phyloP scores from a whole-genome alignment of 2,888 invertebrate species.

The Choreutis nemorana region DNA sequence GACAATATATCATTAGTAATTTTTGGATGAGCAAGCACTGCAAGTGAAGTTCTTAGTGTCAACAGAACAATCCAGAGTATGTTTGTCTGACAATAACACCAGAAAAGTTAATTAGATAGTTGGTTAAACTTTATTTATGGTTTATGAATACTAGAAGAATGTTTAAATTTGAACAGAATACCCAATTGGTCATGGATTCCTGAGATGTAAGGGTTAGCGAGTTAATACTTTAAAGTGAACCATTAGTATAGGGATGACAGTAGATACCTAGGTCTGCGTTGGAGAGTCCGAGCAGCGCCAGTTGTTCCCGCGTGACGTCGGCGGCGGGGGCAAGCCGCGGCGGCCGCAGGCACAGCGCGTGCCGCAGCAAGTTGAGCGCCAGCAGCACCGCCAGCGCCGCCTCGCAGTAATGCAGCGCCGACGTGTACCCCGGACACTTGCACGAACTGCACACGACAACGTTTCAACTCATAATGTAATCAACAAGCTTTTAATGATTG shows the following conservation, averaged over 20 bases:
- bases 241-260: neutral
- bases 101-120: no score
- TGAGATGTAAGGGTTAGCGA: no score
- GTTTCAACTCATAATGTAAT: neutral
- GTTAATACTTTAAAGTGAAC: neutral
- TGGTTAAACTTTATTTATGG: no score
- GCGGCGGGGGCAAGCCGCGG: conserved; percentile 15
- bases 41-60: no score
- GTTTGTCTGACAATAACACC: no score
- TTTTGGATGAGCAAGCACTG: no score
- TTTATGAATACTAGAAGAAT: no score
- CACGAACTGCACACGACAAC: conserved; percentile 22
- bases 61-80: no score
- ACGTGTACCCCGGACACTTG: conserved; percentile 46
- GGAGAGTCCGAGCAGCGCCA: conserved; percentile 19
- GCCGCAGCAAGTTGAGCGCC: conserved; percentile 20
- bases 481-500: neutral
- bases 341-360: conserved; percentile 17
- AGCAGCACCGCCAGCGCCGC: conserved; percentile 22
- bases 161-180: no score
- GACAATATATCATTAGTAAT: no score
- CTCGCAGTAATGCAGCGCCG: conserved; percentile 33
- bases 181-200: no score
- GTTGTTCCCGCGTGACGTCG: conserved; percentile 17
- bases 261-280: conserved; percentile 16